These are phyloP conservation scores for Agrypnus murinus DNA, from an alignment of 2,888 invertebrate species.

Conservation along the genomic window DNA sequence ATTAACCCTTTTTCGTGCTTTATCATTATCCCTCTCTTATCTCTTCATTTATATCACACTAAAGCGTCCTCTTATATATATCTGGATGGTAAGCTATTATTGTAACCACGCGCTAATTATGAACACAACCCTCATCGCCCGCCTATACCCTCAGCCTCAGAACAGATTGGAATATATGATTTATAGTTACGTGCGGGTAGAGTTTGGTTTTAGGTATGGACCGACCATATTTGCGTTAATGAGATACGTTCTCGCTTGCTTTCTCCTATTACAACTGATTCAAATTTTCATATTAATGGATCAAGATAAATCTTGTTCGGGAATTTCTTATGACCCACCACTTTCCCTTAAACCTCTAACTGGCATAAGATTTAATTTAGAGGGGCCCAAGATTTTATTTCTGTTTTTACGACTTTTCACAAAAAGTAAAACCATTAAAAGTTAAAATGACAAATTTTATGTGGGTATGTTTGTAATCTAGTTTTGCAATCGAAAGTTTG, in stretches of 20 bases:
- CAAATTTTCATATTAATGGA: slow-evolving; percentile 11
- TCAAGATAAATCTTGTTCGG: slow-evolving; percentile 1
- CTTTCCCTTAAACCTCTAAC: too few species aligned
- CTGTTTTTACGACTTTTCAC: too few species aligned
- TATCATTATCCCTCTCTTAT: slow-evolving; percentile 46
- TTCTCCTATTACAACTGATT: slow-evolving; percentile 29
- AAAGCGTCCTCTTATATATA: slow-evolving; percentile 41
- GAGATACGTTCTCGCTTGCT: slow-evolving; percentile 37
- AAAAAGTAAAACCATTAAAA: too few species aligned
- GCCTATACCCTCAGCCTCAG: slow-evolving; percentile 40
- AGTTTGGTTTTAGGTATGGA: slow-evolving; percentile 38
- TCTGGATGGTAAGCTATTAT: slow-evolving; percentile 41
- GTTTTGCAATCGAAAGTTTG: too few species aligned
- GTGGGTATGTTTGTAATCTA: too few species aligned
- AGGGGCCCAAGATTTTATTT: too few species aligned
- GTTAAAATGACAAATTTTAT: too few species aligned
- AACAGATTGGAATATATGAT: slow-evolving; percentile 51
- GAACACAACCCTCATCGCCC: slow-evolving; percentile 40
- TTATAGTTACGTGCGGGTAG: slow-evolving; percentile 48
- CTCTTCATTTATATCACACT: slow-evolving; percentile 46
- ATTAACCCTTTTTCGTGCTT: slow-evolving; percentile 47
- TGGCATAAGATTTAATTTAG: too few species aligned
- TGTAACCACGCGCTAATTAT: slow-evolving; percentile 48
- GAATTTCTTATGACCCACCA: slow-evolving; percentile 11
- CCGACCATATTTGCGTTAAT: slow-evolving; percentile 48